These are phyloP conservation scores for Xenus cinereus DNA, from an alignment of 2,113 vertebrate genomes.

Conservation along the genomic window DNA sequence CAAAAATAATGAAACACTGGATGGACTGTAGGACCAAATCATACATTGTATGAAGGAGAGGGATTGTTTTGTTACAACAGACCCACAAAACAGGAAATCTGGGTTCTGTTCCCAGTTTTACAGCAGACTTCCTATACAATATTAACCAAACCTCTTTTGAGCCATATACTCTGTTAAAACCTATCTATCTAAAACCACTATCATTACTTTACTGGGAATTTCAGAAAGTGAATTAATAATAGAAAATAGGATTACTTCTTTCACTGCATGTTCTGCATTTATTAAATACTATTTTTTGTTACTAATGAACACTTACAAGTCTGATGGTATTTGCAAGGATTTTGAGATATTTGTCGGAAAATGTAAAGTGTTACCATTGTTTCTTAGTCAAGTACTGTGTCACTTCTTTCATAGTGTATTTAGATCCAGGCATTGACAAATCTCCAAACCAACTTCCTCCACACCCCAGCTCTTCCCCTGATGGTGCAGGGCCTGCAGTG, in stretches of 20 bases:
- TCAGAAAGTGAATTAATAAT: not conserved
- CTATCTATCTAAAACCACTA: not conserved
- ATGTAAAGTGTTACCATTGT: not conserved
- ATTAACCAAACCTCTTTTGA: not conserved
- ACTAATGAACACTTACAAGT: not conserved
- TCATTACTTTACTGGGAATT: not conserved
- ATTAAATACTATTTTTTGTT: not conserved
- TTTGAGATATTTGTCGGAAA: not conserved
- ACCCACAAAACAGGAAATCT: not conserved
- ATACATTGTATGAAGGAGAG: not conserved
- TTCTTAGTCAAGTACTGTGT: not conserved
- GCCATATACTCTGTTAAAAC: not conserved
- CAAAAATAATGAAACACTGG: not conserved
- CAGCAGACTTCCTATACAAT: not conserved
- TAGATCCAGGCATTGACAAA: not conserved
- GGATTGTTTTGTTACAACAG: not conserved
- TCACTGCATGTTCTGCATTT: not conserved
- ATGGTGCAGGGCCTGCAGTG: not conserved
- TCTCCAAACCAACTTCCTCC: conserved; percentile 3
- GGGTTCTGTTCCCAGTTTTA: not conserved
- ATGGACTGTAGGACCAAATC: not conserved
- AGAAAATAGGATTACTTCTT: not conserved
- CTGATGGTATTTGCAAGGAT: not conserved
- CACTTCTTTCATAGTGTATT: not conserved
- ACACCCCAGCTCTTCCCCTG: not conserved